phyloP scores from a whole-genome alignment of 2,113 vertebrate species.

The Xiphophorus hellerii region DNA sequence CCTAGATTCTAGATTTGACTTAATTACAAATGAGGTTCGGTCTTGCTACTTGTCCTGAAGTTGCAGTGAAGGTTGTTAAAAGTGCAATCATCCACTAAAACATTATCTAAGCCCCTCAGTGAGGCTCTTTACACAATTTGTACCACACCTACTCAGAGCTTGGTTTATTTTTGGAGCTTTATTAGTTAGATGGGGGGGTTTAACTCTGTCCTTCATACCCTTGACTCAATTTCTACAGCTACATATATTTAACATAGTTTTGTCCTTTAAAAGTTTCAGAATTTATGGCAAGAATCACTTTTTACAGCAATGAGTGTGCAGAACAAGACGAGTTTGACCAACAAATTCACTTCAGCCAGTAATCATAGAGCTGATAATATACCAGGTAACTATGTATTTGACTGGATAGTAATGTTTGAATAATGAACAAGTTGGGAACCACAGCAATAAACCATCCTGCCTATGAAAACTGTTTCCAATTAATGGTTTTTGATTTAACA shows the following conservation, averaged over 20 bases:
- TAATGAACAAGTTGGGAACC: no score
- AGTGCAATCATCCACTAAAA: not conserved
- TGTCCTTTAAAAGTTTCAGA: not conserved
- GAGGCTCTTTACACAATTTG: not conserved
- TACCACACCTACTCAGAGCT: not conserved
- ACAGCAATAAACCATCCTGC: no score
- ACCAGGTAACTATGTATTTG: not conserved
- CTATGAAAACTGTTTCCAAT: no score
- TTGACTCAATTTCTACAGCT: not conserved
- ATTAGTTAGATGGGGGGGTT: not conserved
- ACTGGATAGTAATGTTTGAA: no score
- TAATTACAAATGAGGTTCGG: conserved; percentile 10
- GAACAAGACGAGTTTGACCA: not conserved
- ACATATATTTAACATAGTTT: not conserved
- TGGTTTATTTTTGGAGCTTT: not conserved
- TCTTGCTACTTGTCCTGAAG: conserved; percentile 9
- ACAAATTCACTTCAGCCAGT: not conserved
- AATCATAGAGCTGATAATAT: not conserved
- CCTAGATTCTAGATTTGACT: conserved; percentile 23
- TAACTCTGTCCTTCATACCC: not conserved
- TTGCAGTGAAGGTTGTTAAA: not conserved
- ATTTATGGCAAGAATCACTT: not conserved
- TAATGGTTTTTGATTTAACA: no score
- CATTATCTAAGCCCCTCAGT: not conserved
- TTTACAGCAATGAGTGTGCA: not conserved